Evolutionary conservation across 30 jellyfish, hydroid and myxozoan species (phyloP), one percentile per base, ranked within the genome.

Genomic region (Pelagia noctiluca): DNA sequence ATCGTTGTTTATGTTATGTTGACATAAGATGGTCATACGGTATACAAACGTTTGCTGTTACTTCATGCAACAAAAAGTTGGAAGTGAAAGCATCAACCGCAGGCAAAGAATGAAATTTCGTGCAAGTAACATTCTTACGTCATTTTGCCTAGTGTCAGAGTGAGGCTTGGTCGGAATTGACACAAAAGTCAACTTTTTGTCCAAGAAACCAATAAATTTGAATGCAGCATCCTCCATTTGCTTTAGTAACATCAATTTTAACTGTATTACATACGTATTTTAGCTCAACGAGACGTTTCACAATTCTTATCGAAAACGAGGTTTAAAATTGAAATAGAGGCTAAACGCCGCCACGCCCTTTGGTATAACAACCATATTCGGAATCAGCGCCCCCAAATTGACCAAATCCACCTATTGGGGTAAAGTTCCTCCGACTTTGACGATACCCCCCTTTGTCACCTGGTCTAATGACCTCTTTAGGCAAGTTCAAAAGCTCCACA

Each of bases 221-320:
- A n/a, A n/a, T n/a, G n/a, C n/a, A n/a, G n/a, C n/a, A n/a, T n/a
- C n/a, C n/a, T n/a, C n/a, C n/a, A n/a, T n/a, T n/a, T n/a, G n/a
- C n/a, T n/a, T n/a, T n/a, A n/a, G n/a, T n/a, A n/a, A n/a, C n/a
- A n/a, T n/a, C n/a, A n/a, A n/a, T n/a, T n/a, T n/a, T n/a, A n/a
- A n/a, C n/a, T n/a, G n/a, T n/a, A n/a, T n/a, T n/a, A n/a, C n/a
- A n/a, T n/a, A n/a, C n/a, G n/a, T n/a, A n/a, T n/a, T n/a, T n/a
- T n/a, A n/a, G n/a, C n/a, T n/a, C n/a, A n/a, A n/a, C n/a, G n/a
- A n/a, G n/a, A n/a, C n/a, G n/a, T n/a, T n/a, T n/a, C n/a, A n/a
- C n/a, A n/a, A n/a, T n/a, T n/a, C n/a, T n/a, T n/a, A n/a, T n/a
- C 76, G 80, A 34, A 63, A 67, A 34, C 80, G 80, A 29, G 80